Evolutionary conservation across 1,140 invertebrate genomes (phyloP).

Genomic region (Cyclina sinensis): DNA sequence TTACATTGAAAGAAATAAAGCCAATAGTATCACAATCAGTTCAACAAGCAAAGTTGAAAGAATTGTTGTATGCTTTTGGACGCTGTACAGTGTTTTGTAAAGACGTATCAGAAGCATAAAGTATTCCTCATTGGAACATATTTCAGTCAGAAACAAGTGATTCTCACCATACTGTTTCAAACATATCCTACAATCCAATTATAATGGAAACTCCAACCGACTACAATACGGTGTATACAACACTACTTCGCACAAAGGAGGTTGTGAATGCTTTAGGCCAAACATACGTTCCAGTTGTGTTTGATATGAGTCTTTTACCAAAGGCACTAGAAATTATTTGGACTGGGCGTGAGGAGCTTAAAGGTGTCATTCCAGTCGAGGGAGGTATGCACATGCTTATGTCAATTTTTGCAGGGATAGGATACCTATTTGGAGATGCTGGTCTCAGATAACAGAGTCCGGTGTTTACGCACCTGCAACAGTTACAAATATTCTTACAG

Average conservation of each 20-base stretch:
- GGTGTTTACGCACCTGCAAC: slow-evolving; percentile 15
- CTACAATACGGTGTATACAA: slow-evolving; percentile 41
- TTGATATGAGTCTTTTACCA: slow-evolving; percentile 25
- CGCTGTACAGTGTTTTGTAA: slow-evolving; percentile 10
- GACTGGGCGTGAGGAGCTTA: neutral
- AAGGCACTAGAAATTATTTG: slow-evolving; percentile 51
- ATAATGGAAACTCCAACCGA: slow-evolving; percentile 41
- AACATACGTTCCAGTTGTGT: slow-evolving; percentile 11
- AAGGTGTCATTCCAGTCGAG: slow-evolving; percentile 30
- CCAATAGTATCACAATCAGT: neutral
- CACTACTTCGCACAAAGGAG: slow-evolving; percentile 29
- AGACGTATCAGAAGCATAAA: slow-evolving; percentile 1
- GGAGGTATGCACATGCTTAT: slow-evolving; percentile 61
- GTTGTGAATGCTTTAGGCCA: neutral
- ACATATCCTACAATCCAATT: slow-evolving; percentile 46
- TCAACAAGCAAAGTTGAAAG: slow-evolving; percentile 7
- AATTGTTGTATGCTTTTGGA: slow-evolving; percentile 31
- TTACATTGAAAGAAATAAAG: slow-evolving; percentile 19
- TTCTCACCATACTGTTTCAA: neutral
- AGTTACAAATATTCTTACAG: neutral
- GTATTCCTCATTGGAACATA: neutral
- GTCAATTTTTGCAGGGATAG: slow-evolving; percentile 23
- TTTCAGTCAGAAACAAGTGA: neutral
- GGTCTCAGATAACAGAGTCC: slow-evolving; percentile 39
- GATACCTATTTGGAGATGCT: slow-evolving; percentile 6